These are phyloP conservation scores for Caenorhabditis uteleia DNA, from an alignment of 2,888 invertebrate species.

Conservation along the genomic window DNA sequence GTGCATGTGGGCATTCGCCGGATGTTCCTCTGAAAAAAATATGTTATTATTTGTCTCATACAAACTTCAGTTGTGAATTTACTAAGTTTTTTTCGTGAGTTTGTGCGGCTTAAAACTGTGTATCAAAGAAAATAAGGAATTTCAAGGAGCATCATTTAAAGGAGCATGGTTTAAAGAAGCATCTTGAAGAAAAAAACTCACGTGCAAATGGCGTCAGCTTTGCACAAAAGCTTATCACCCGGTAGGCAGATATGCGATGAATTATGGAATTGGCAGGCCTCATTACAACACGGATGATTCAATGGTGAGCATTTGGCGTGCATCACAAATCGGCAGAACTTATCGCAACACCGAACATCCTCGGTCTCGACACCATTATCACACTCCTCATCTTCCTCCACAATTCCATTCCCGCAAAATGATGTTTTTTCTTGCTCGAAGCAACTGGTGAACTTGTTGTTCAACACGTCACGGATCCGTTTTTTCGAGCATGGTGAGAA, in stretches of 20 bases:
- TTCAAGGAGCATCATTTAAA: neutral
- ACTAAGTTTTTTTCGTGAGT: too few species aligned
- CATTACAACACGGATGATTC: conserved; percentile 89
- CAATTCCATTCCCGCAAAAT: conserved; percentile 92
- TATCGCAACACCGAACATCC: conserved; percentile 43
- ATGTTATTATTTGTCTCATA: neutral
- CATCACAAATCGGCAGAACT: conserved; percentile 27
- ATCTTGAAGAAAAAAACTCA: conserved; percentile 31
- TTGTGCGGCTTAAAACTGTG: too few species aligned
- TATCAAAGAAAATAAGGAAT: too few species aligned
- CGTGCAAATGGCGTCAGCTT: conserved; percentile 79
- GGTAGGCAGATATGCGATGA: conserved; percentile 79
- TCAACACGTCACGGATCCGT: conserved; percentile 29
- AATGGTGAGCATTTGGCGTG: conserved; percentile 79
- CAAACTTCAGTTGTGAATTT: neutral
- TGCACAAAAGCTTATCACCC: conserved; percentile 88
- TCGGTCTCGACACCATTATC: conserved; percentile 93
- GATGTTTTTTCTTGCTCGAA: conserved; percentile 79
- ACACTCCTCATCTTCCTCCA: conserved; percentile 94
- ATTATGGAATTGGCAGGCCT: conserved; percentile 86
- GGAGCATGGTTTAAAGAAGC: neutral
- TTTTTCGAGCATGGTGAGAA: conserved; percentile 47
- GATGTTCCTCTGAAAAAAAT: conserved; percentile 77
- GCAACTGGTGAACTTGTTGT: conserved; percentile 14
- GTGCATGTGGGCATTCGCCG: conserved; percentile 84